A percentile compares a stretch with the other conserved stretches of the same genome.
Conservation (phyloP, 2,113 vertebrate species). For the Anser brachyrhynchus region DNA sequence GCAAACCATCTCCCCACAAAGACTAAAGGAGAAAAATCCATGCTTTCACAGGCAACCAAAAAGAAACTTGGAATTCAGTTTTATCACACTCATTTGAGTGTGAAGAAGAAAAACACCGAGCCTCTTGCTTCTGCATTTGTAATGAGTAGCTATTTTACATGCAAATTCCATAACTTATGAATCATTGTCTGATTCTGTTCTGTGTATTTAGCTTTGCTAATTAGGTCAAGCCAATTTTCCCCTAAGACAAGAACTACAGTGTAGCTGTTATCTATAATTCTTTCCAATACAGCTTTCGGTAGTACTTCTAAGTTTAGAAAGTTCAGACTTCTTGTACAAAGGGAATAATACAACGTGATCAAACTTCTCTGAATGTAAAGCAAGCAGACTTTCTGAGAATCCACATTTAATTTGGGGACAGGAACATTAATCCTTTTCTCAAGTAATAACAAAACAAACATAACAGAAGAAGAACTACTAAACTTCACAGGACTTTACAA, state of each 20-base stretch:
- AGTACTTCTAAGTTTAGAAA: not conserved
- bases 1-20: conserved; percentile 44
- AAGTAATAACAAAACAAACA: conserved; percentile 41
- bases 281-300: not conserved
- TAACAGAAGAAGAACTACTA: conserved; percentile 46
- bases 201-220: conserved; percentile 62
- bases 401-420: not conserved
- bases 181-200: conserved; percentile 56
- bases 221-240: conserved; percentile 62
- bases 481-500: conserved; percentile 18
- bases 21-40: conserved; percentile 35
- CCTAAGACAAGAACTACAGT: conserved; percentile 47
- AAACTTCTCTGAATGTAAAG: not conserved
- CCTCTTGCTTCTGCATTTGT: conserved; percentile 49
- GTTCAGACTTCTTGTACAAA: not conserved
- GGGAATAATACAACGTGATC: not conserved
- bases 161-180: conserved; percentile 70
- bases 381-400: conserved; percentile 16
- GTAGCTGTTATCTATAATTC: conserved; percentile 43
- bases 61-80: conserved; percentile 59
- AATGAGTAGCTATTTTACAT: conserved; percentile 63
- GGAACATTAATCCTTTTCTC: conserved; percentile 29
- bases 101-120: conserved; percentile 36
- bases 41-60: conserved; percentile 40
- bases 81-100: conserved; percentile 60